phyloP scores from a whole-genome alignment of 2,888 invertebrate species.

The Coleophora flavipennella region DNA sequence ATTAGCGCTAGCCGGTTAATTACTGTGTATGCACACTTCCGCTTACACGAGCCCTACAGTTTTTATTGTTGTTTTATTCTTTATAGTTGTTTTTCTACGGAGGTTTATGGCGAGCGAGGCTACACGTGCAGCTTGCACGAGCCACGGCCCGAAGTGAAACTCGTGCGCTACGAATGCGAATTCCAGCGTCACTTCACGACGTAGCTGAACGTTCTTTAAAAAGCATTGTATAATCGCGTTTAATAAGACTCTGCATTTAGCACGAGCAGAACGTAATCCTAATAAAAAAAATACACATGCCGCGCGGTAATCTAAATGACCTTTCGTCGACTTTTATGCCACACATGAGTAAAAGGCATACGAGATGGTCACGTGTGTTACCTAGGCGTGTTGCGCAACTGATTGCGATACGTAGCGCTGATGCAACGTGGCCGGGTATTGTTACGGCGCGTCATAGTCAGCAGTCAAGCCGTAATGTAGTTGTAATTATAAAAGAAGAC shows the following conservation, averaged over 20 bases:
- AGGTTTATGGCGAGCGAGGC: slow-evolving; percentile 29
- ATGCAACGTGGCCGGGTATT: slow-evolving; percentile 22
- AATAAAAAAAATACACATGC: too few relatives aligned
- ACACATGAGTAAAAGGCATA: too few relatives aligned
- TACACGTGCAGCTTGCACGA: slow-evolving; percentile 20
- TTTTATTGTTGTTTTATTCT: neutral
- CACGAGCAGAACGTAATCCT: too few relatives aligned
- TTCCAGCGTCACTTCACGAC: too few relatives aligned
- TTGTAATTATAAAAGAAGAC: too few relatives aligned
- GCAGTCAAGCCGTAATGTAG: neutral
- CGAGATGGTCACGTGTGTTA: slow-evolving; percentile 10
- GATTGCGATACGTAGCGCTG: slow-evolving; percentile 15
- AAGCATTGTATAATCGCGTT: too few relatives aligned
- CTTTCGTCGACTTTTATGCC: too few relatives aligned
- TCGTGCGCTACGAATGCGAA: slow-evolving; percentile 24
- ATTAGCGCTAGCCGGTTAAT: too few relatives aligned
- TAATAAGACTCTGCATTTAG: too few relatives aligned
- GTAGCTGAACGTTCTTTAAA: too few relatives aligned
- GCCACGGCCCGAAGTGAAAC: slow-evolving; percentile 26
- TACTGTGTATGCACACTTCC: too few relatives aligned
- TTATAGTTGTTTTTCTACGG: neutral
- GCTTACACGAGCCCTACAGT: neutral
- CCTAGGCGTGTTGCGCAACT: slow-evolving; percentile 14
- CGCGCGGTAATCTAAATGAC: too few relatives aligned
- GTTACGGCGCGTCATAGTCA: slow-evolving; percentile 16